Base-by-base conservation (phyloP, 2,797 vertebrate species). In the Hydrolagus colliei region DNA sequence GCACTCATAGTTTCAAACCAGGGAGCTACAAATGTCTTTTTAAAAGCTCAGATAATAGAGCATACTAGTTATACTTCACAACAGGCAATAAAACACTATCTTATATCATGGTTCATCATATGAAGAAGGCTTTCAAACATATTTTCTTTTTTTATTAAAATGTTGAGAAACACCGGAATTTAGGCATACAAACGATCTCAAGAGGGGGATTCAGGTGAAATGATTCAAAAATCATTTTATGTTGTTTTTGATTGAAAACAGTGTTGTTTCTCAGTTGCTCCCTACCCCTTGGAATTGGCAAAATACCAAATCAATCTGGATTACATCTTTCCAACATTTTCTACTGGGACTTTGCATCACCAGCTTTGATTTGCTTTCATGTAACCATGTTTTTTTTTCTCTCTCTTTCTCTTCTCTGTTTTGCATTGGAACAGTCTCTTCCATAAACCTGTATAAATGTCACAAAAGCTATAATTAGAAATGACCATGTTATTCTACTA, bases 211-310 rank as follows among this genome's bases (percentile, higher is more conserved):
- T 59, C 20, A 1, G 20, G 9, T 27, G 2, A 18, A 32, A 27
- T 27, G 27, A 27, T 27, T 27, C 27, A 27, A 27, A 27, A 27
- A 27, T 27, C 18, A 41, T 41, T 35, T 16, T 20, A 27, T 67
- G 18, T 20, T 52, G n/a, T n/a, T 71, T 52, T 71, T 84, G 32
- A 71, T 71, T 71, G 75, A 84, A 68, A 71, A 84, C 32, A 71
- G 32, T 67, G 41, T 41, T 71, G 63, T 10, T 27, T 67, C n/a
- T 61, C 41, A 52, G 41, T 1, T 6, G 2, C 20, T 82, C 79
- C 41, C 13, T 68, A 14, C 35, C 27, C 61, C 32, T 76, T 18
- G 59, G 16, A 61, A 9, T 20, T 77, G 35, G 52, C 63, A 82
- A 82, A 1, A 32, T 71, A 71, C 79, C 65, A 71, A 84, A 68